These are phyloP conservation scores for Butorides virescens DNA, from an alignment of 2,113 vertebrate genomes.

Conservation along the genomic window DNA sequence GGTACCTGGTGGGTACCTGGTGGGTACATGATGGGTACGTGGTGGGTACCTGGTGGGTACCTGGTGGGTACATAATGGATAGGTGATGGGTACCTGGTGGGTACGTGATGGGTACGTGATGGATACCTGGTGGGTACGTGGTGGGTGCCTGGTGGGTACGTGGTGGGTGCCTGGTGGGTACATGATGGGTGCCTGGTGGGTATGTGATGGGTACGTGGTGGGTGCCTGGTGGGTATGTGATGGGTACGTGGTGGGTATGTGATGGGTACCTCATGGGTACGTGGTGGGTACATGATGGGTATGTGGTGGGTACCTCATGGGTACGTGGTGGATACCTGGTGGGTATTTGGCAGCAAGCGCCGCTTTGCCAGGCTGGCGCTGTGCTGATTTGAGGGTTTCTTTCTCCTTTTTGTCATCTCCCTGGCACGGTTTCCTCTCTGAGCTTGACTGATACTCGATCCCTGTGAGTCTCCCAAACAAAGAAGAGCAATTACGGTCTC, in stretches of 20 bases:
- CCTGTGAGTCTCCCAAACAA: not conserved
- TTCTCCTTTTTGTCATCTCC: not conserved
- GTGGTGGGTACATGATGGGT: no score
- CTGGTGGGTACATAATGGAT: not conserved
- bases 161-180: no score
- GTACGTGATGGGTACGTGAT: no score
- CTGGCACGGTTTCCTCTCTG: not conserved
- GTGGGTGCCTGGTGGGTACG: fast-evolving
- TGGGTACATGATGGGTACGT: no score
- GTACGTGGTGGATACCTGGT: fast-evolving
- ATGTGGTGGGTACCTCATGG: fast-evolving
- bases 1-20: fast-evolving
- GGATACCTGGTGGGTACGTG: no score
- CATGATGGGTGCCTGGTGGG: no score
- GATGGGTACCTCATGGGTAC: no score
- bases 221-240: no score
- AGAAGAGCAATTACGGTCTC: not conserved
- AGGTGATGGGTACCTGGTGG: no score
- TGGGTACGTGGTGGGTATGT: no score
- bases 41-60: fast-evolving
- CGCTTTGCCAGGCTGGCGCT: not conserved
- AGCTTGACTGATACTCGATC: not conserved
- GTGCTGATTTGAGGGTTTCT: not conserved
- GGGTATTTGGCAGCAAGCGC: not conserved
- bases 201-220: fast-evolving